phyloP scores from a whole-genome alignment of 1,140 invertebrate species.

The Cotesia chilonis region DNA sequence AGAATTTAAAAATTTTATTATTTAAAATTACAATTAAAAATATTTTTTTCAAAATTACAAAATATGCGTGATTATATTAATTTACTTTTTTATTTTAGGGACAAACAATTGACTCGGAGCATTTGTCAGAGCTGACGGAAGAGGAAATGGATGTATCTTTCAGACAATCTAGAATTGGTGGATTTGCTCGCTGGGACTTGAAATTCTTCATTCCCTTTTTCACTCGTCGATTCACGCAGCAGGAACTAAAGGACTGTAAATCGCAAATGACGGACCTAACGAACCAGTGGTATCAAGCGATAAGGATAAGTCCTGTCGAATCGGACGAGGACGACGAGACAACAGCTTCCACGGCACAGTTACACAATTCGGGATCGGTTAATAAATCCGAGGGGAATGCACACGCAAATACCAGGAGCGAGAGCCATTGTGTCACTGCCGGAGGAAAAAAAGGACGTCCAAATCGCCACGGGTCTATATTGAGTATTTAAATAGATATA shows the following conservation, averaged over 20 bases:
- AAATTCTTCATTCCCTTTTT: conserved; percentile 97
- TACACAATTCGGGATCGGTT: conserved; percentile 42
- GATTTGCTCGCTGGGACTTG: conserved; percentile 90
- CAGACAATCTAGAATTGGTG: conserved; percentile 74
- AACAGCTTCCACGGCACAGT: conserved; percentile 56
- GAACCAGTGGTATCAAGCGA: conserved; percentile 96
- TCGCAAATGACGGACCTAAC: conserved; percentile 95
- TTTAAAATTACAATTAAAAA: no score
- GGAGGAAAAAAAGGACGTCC: conserved; percentile 52
- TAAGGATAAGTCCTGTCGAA: conserved; percentile 82
- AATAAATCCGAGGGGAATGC: not conserved
- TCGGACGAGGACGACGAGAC: conserved; percentile 73
- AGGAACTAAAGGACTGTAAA: conserved; percentile 94
- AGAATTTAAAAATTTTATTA: no score
- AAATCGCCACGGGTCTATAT: conserved; percentile 59
- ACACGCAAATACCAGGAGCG: conserved; percentile 33
- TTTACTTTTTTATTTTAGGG: conserved; percentile 69
- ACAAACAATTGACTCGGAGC: conserved; percentile 94
- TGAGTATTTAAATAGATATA: conserved; percentile 55
- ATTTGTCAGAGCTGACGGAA: conserved; percentile 94
- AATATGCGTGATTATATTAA: no score
- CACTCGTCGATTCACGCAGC: conserved; percentile 90
- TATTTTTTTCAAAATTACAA: no score
- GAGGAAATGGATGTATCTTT: conserved; percentile 88
- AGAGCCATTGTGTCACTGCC: conserved; percentile 38